Evolutionary conservation across 2,888 invertebrate species (phyloP).

Genomic region (Bhutanitis thaidina): DNA sequence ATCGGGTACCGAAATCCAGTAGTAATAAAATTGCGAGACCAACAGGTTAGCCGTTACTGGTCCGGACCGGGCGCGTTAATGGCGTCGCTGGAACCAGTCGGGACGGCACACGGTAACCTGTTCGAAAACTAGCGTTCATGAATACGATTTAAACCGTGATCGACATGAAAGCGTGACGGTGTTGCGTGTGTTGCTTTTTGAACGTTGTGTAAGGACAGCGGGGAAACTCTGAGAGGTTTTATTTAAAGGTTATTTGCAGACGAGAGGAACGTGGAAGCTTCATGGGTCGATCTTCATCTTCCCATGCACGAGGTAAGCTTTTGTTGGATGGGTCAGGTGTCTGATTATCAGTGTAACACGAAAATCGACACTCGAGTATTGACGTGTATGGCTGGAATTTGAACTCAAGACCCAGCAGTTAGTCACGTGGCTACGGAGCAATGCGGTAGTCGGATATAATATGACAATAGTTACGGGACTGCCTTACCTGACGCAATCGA

Average conservation of each 20-base stretch:
- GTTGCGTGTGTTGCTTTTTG: constrained; percentile 6
- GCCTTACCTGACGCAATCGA: constrained; percentile 10
- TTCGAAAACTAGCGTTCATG: constrained; percentile 6
- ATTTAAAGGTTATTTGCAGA: background rate
- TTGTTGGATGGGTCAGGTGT: no score
- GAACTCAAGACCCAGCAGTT: no score
- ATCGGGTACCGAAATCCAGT: background rate
- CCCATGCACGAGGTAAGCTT: no score
- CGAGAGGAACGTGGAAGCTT: no score
- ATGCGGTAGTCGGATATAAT: background rate
- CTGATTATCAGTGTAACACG: no score
- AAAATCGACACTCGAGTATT: no score
- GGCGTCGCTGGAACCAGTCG: background rate
- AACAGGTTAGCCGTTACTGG: constrained; percentile 2
- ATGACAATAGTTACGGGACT: constrained; percentile 14
- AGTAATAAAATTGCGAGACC: constrained; percentile 5
- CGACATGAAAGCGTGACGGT: constrained; percentile 16
- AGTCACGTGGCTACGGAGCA: no score
- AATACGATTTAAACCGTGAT: constrained; percentile 7
- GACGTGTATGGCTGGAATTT: no score
- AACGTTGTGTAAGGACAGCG: constrained; percentile 7
- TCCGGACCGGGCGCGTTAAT: constrained; percentile 1
- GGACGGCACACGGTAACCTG: background rate
- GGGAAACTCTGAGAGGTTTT: background rate
- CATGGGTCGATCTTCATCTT: no score